Evolutionary conservation across 2,888 invertebrate genomes (phyloP).

Genomic region (Drosophila glabriapex): DNA sequence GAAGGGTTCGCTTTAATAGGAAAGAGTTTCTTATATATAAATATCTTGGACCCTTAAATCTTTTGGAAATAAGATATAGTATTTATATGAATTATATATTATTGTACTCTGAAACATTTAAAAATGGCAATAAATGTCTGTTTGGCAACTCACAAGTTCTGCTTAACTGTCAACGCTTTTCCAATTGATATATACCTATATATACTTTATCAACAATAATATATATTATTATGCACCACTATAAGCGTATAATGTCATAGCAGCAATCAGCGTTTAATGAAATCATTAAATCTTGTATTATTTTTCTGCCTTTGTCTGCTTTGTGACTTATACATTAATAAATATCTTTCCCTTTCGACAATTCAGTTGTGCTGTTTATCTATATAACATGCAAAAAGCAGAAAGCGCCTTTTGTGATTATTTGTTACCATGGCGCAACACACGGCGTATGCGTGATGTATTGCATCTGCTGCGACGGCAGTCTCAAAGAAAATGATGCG

Average conservation of each 20-base stretch:
- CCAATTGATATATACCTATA: background rate
- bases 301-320: background rate
- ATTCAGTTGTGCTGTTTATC: background rate
- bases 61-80: background rate
- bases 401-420: slow-evolving; percentile 1
- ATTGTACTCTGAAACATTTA: background rate
- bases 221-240: background rate
- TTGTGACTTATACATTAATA: background rate
- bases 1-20: background rate
- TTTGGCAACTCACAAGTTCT: background rate
- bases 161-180: background rate
- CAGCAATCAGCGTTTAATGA: background rate
- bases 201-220: background rate
- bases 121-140: background rate
- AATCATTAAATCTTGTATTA: background rate
- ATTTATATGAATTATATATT: background rate
- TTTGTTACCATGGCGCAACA: background rate
- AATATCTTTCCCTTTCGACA: background rate
- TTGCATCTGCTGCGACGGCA: slow-evolving; percentile 25
- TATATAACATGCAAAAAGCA: background rate
- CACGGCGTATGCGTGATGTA: slow-evolving; percentile 49
- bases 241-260: background rate
- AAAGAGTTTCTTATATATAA: background rate
- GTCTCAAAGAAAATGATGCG: slow-evolving; percentile 63
- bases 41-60: background rate